Base-by-base conservation (phyloP, 2,113 vertebrate species). In the Trachemys scripta region DNA sequence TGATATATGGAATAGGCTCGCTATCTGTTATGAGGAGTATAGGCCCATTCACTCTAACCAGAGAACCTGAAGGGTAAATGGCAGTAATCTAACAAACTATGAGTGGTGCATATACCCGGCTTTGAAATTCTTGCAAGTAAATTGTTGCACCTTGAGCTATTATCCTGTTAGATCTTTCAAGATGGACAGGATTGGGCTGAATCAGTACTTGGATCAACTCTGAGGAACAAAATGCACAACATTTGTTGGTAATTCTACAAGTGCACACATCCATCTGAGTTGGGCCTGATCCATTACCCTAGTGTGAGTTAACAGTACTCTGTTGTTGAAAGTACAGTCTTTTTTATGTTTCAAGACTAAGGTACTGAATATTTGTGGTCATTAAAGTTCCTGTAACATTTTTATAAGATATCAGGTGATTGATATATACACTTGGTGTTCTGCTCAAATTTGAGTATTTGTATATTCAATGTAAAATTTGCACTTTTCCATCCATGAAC, bases 401-500 rank as follows among this genome's bases (percentile, higher is more conserved):
- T n/a, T 59, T n/a, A 6, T 24, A 80, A 94, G 88, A 17, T 85
- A 86, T 51, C 1, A 78, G 80, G 82, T n/a, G 25, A 5, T 78
- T n/a, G 25, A 5, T 78, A 7, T 17, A 65, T 65, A 85, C 90
- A 27, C 1, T 1, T 92, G 54, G 80, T 91, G 5, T 62, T 94
- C 29, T 53, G 56, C 2, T 57, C 6, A 56, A 29, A 45, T 56
- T 76, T 50, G n/a, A 56, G 38, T 50, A 45, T 45, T 47, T 45
- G 80, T 54, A 65, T 47, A 8, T 81, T 3, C 54, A 7, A 94
- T 14, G 6, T 45, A 91, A 87, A 90, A 79, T 17, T 84, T 10
- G 54, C 20, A 6, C 10, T 93, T 85, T 84, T 82, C 13, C 3
- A 56, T 8, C 84, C 95, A 31, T 91, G 14, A 87, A 90, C 76